Evolutionary conservation across 2,113 vertebrate genomes (phyloP).

Genomic region (Nycticebus coucang): DNA sequence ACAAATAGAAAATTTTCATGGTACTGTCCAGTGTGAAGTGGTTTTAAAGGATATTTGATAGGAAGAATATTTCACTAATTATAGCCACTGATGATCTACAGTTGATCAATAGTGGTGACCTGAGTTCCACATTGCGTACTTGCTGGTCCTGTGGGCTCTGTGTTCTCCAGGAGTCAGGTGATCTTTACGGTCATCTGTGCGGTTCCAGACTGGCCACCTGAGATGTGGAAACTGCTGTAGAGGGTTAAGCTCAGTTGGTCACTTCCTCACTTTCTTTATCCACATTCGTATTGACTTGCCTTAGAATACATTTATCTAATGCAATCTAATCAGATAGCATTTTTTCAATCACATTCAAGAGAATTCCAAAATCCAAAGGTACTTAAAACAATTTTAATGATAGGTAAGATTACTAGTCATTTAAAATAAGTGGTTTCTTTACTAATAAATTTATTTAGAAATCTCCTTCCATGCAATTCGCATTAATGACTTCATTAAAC

Average conservation of each 20-base stretch:
- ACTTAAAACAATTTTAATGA: neutral
- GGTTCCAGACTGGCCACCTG: neutral
- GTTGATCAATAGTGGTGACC: neutral
- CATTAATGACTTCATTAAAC: constrained; percentile 33
- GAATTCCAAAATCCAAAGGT: neutral
- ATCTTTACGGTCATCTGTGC: neutral
- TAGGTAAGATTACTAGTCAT: neutral
- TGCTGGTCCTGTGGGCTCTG: neutral
- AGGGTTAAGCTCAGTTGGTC: neutral
- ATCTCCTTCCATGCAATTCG: neutral
- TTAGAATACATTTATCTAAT: constrained; percentile 18
- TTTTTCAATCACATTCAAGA: neutral
- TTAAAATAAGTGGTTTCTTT: constrained; percentile 1
- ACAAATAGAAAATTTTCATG: neutral
- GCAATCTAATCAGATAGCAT: neutral
- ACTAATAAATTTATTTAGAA: constrained; percentile 39
- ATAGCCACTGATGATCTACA: neutral
- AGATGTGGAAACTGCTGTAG: neutral
- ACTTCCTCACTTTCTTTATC: neutral
- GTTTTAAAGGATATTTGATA: neutral
- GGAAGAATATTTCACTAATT: neutral
- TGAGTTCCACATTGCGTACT: neutral
- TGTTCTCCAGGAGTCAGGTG: neutral
- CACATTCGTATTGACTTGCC: neutral
- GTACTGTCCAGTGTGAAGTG: neutral